Evolutionary conservation across 2,888 invertebrate genomes (phyloP), one percentile per base, ranked within the genome.

Genomic region (Netelia virgata): DNA sequence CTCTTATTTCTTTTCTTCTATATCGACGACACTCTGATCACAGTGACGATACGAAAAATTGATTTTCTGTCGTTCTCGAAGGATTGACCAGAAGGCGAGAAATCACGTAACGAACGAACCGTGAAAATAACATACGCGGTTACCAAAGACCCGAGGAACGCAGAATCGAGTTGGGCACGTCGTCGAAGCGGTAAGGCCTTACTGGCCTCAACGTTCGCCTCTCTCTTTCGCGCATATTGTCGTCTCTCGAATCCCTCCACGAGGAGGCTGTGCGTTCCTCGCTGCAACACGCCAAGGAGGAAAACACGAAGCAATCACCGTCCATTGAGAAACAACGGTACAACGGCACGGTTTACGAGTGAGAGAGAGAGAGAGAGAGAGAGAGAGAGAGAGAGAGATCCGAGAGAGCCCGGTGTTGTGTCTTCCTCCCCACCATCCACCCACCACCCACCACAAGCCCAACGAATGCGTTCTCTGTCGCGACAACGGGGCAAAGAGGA

Each of bases 291-390:
- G 55, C 18, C 20, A 23, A 85, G 87, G 78, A 88, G 90, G 88
- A 91, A 91, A 90, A 90, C 89, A 87, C 87, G 88, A 88, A 87
- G 85, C 86, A 89, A 89, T 89, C 90, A 88, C 87, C 88, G 91
- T 92, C 92, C 94, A 93, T 94, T 93, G 92, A 91, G 93, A 93
- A 94, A 92, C 94, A 94, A 94, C 94, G 94, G 94, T 94, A 94
- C 94, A 91, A 91, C 92, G 94, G 92, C 94, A 94, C 94, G 94
- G 92, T 94, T 94, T 91, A 91, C 91, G 79, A 82, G 74, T 16
- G 53, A 5, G 53, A n/a, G 0, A 50, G 74, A 85, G 77, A 86
- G 36, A 36, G 28, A 28, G 79, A 83, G 10, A 73, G 28, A 55
- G 9, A 5, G 28, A 28, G 28, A 28, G 70, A 57, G 50, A 23